A percentile compares a stretch with the other conserved stretches of the same genome.
Conservation (phyloP, 2,888 invertebrate species). For the Drosophila meridiana region DNA sequence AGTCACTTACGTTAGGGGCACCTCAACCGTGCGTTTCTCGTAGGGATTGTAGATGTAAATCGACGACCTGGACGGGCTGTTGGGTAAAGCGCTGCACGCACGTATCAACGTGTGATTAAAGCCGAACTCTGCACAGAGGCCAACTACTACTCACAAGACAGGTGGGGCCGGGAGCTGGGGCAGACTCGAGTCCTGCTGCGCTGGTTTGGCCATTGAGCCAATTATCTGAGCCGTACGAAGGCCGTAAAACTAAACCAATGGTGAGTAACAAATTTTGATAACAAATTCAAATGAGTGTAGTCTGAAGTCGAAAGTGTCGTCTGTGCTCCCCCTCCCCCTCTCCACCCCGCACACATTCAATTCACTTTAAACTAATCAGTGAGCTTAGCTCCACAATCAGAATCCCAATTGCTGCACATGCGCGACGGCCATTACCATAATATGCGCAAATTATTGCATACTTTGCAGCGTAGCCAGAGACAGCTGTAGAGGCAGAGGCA, state of each 20-base stretch:
- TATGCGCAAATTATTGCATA: slow-evolving; percentile 66
- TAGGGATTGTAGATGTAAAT: slow-evolving; percentile 62
- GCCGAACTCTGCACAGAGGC: background rate
- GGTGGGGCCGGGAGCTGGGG: background rate
- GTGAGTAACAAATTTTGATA: slow-evolving; percentile 66
- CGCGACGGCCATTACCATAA: slow-evolving; percentile 72
- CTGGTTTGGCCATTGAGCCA: slow-evolving; percentile 32
- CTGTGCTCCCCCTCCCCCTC: background rate
- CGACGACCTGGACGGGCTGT: slow-evolving; percentile 54
- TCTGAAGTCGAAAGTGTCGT: slow-evolving; percentile 8
- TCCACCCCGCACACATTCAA: slow-evolving; percentile 58
- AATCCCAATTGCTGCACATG: slow-evolving; percentile 70
- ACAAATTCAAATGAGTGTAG: slow-evolving; percentile 60
- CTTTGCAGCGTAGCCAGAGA: slow-evolving; percentile 39
- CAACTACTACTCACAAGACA: slow-evolving; percentile 44
- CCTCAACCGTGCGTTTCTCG: slow-evolving; percentile 61
- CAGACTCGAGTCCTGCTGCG: slow-evolving; percentile 13
- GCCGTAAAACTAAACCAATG: slow-evolving; percentile 13
- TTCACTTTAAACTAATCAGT: slow-evolving; percentile 66
- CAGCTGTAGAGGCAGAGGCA: slow-evolving; percentile 18
- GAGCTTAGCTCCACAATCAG: slow-evolving; percentile 47
- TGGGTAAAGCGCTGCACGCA: background rate
- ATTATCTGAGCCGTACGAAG: slow-evolving; percentile 11
- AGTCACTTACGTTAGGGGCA: slow-evolving; percentile 59
- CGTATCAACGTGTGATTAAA: background rate